Conservation (phyloP, 2,797 vertebrate genomes). For the Poecilia wingei region DNA sequence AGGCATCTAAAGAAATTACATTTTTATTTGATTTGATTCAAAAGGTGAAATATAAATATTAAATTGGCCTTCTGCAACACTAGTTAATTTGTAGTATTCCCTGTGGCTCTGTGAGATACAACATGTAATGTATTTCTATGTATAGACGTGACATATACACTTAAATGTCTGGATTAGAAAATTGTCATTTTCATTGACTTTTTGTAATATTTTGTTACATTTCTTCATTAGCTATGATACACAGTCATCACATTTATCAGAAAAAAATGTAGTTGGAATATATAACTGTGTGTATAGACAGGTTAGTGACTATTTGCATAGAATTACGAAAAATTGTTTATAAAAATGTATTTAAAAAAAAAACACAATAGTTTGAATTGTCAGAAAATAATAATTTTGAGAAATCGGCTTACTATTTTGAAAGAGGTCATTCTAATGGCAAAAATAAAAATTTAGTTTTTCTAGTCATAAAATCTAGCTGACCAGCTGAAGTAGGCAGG, state of each 20-base stretch:
- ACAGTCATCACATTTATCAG: not conserved
- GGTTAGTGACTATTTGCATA: not conserved
- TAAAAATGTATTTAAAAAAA: not conserved
- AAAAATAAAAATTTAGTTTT: not conserved
- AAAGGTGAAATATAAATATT: not conserved
- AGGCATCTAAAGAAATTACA: not conserved
- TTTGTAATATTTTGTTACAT: not conserved
- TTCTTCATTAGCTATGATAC: not conserved
- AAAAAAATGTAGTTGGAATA: not conserved
- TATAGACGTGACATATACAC: not conserved
- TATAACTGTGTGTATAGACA: not conserved
- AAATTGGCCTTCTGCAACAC: not conserved
- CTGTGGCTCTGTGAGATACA: not conserved
- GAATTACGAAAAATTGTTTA: not conserved
- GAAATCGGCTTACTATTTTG: not conserved
- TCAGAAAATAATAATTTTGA: not conserved
- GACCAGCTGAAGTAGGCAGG: not conserved
- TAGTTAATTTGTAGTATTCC: not conserved
- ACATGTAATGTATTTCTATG: not conserved
- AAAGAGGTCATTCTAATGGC: not conserved
- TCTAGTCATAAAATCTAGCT: not conserved
- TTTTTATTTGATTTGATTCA: not conserved
- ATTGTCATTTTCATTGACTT: not conserved
- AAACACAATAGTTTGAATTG: not conserved
- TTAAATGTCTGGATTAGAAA: not conserved